Base-by-base conservation (phyloP, 2,888 invertebrate genomes). In the Andrena camellia region DNA sequence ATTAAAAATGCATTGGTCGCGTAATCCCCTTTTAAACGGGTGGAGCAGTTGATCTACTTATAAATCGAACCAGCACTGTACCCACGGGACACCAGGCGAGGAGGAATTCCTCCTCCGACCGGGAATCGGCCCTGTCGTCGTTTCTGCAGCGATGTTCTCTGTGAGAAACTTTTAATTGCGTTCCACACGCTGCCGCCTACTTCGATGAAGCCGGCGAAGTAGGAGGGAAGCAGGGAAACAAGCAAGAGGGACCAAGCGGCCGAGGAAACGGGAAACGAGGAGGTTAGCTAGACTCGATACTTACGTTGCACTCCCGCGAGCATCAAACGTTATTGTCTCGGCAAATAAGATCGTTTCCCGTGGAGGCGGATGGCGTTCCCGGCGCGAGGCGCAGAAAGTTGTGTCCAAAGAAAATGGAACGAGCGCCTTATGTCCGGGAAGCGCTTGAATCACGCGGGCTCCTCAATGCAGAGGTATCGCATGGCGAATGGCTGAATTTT, bases 161-260 rank as follows among this genome's bases (percentile, higher is more conserved):
- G 90, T 90, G 90, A 87, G 90, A 91, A 91, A 91, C 90, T 91
- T 91, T 91, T 91, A 91, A 91, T 91, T 91, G 90, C 90, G 90
- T 89, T 90, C 89, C 90, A 88, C 90, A 86, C 87, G 88, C 86
- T 72, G 81, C 74, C 87, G 82, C 87, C 81, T 82, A 74, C 76
- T 84, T 86, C 86, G 84, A 69, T 35, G 52, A 62, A 33, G 10
- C 23, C 68, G 23, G 57, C 33, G 52, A 63, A 74, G 50, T 62
- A 59, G 50, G 0, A 10, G 26, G 35, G 50, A 59, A 35, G 68
- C 31, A 23, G 50, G 50, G 50, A 50, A 26, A 7, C 26, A 33
- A 31, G 54, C 35, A 6, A 13, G 26, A 59, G 59, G 26, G 54
- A 31, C 35, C 67, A 54, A 78, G 63, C 42, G 63, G 35, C 60